Evolutionary conservation across 1,140 invertebrate species (phyloP), one percentile per base, ranked within the genome.

Genomic region (Helicoverpa armigera): DNA sequence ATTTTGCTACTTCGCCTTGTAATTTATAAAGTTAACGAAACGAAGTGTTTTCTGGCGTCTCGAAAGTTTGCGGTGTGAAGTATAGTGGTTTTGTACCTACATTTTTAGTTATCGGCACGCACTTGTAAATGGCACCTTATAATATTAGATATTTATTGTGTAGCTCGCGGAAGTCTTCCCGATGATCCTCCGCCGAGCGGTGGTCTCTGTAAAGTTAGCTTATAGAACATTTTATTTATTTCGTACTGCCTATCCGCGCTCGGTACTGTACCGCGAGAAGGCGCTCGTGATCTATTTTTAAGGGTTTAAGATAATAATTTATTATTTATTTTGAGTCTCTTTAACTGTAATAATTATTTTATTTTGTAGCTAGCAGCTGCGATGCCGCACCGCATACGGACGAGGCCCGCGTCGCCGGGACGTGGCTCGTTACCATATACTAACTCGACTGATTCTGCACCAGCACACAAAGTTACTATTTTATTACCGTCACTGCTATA

Each of bases 261-360:
- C 91, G 92, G 91, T 92, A 91, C 88, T 89, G 91, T 91, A 92
- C 93, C 93, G 93, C 92, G 92, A 93, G 93, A 93, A 91, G 93
- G 92, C 93, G 92, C 92, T 94, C 93, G 93, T 95, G 93, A 94
- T 95, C 92, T 95, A 95, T 94, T 92, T 92, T 94, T 95, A 95
- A 95, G 93, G 90, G 87, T 95, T 91, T 95, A 95, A 94, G 91
- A 91, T 95, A 95, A 93, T 95, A 95, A 95, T 94, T 95, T 95
- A 95, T 95, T 95, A 95, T 95, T 95, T 95, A 95, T 94, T 94
- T 94, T 88, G 93, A 94, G 93, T 94, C 93, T 94, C 93, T 94
- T 94, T 94, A 92, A 93, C 89, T 93, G 83, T 94, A 94, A 92
- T 92, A 86, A 90, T 92, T 67, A 77, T 77, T 77, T 79, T 89